A percentile compares a stretch with the other conserved stretches of the same genome.
phyloP scores from a whole-genome alignment of 2,888 invertebrate genomes.

The Autographa gamma region DNA sequence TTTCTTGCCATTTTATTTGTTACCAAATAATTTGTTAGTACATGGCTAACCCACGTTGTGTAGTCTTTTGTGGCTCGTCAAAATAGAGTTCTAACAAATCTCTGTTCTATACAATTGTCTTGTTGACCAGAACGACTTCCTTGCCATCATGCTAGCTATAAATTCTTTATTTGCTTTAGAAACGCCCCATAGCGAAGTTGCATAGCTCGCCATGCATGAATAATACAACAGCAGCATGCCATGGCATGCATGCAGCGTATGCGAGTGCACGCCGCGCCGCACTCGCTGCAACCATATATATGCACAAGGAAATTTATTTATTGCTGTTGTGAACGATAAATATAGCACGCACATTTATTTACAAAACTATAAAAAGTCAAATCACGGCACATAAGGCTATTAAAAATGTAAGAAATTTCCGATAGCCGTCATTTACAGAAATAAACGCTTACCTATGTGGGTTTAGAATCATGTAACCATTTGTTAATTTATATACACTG shows the following conservation, averaged over 20 bases:
- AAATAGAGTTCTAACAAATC: too few relatives aligned
- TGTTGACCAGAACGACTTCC: not conserved
- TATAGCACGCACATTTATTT: not conserved
- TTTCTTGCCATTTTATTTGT: too few relatives aligned
- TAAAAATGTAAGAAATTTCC: too few relatives aligned
- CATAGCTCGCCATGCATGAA: not conserved
- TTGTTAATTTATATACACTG: not conserved
- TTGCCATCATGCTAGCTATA: not conserved
- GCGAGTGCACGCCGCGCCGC: not conserved
- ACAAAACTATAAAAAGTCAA: not conserved
- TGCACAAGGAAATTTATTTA: not conserved
- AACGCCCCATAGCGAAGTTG: not conserved
- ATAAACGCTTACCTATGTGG: not conserved
- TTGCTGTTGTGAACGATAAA: not conserved
- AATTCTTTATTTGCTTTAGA: constrained; percentile 1
- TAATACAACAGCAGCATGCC: constrained; percentile 1
- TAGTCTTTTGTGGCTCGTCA: too few relatives aligned
- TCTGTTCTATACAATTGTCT: not conserved
- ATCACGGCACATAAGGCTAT: not conserved
- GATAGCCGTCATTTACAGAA: not conserved
- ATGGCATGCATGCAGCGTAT: not conserved
- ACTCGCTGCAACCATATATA: not conserved
- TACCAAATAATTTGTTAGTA: too few relatives aligned
- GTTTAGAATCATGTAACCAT: too few relatives aligned
- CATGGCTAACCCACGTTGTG: too few relatives aligned